Percentiles rank a stretch among this genome's conserved stretches.
Conservation (phyloP, 2,797 vertebrate species). For the Nannoperca obscura region DNA sequence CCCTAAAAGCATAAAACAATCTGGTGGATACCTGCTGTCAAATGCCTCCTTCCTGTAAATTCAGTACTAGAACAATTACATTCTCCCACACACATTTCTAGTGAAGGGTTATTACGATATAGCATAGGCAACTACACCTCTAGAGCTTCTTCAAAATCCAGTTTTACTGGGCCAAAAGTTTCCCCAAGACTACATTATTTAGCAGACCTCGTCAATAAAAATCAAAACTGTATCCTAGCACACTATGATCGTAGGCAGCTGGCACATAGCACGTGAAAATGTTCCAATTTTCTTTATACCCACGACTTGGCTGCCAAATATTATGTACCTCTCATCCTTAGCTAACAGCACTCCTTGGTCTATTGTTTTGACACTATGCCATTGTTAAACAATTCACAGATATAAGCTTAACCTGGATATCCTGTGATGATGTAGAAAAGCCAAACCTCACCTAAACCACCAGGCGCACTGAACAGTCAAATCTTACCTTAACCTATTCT, state of each 20-base stretch:
- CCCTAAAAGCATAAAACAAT: conserved; percentile 82
- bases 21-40: conserved; percentile 74
- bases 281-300: conserved; percentile 63
- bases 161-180: conserved; percentile 75
- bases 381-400: conserved; percentile 77
- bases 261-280: conserved; percentile 82
- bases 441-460: conserved; percentile 70
- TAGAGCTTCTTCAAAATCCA: conserved; percentile 80
- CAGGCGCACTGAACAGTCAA: conserved; percentile 67
- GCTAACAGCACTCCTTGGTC: conserved; percentile 71
- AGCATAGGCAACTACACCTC: conserved; percentile 81
- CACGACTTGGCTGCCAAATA: conserved; percentile 74
- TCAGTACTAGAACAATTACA: conserved; percentile 81
- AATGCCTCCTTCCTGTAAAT: conserved; percentile 70
- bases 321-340: conserved; percentile 66
- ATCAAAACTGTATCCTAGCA: conserved; percentile 72
- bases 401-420: conserved; percentile 83
- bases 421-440: conserved; percentile 76
- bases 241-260: conserved; percentile 78
- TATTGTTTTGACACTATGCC: conserved; percentile 71
- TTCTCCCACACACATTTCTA: conserved; percentile 83
- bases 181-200: conserved; percentile 74
- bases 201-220: conserved; percentile 70
- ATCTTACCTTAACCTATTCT: conserved; percentile 53
- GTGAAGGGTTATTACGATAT: conserved; percentile 81